Evolutionary conservation across 2,888 invertebrate genomes (phyloP).

Genomic region (Eristalis pertinax): DNA sequence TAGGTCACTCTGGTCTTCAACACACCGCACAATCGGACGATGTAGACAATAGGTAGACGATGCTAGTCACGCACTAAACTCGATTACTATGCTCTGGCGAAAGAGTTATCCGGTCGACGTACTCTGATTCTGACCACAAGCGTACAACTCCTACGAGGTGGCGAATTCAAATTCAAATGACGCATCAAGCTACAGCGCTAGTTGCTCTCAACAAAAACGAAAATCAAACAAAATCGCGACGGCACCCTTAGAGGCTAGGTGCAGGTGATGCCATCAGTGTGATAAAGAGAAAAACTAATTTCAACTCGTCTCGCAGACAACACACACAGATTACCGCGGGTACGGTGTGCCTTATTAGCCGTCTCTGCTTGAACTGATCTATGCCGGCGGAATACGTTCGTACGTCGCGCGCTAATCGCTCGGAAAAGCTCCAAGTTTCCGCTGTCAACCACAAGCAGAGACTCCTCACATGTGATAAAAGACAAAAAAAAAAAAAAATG

Average conservation of each 20-base stretch:
- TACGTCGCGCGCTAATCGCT: conserved; percentile 30
- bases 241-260: conserved; percentile 36
- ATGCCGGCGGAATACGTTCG: conserved; percentile 30
- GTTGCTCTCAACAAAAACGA: too few relatives aligned
- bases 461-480: conserved; percentile 30
- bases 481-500: background rate
- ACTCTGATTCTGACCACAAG: conserved; percentile 25
- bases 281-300: background rate
- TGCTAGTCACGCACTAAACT: conserved; percentile 21
- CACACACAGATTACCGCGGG: conserved; percentile 9
- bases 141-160: conserved; percentile 32
- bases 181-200: conserved; percentile 3
- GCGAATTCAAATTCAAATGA: conserved; percentile 29
- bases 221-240: conserved; percentile 12
- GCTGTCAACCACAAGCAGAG: conserved; percentile 25
- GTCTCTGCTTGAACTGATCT: conserved; percentile 67
- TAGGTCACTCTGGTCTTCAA: conserved; percentile 37
- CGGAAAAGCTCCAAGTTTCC: conserved; percentile 59
- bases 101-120: background rate
- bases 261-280: background rate
- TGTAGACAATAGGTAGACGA: conserved; percentile 56
- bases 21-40: background rate
- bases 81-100: background rate
- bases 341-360: conserved; percentile 41
- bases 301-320: background rate